Evolutionary conservation across 2,113 vertebrate genomes (phyloP).

Genomic region (Bungarus multicinctus): DNA sequence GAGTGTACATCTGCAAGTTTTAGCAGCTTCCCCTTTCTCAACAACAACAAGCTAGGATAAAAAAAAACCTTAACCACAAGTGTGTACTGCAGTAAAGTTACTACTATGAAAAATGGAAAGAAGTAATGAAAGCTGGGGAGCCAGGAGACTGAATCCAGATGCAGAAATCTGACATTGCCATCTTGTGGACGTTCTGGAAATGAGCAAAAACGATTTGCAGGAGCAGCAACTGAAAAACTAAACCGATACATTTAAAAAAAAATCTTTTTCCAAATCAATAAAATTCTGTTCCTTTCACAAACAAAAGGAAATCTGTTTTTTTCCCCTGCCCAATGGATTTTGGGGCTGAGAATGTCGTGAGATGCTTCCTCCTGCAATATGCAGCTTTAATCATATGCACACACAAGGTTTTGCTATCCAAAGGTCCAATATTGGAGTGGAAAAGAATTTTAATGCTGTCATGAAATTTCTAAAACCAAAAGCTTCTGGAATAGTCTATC

Average conservation of each 20-base stretch:
- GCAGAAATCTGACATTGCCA: slow-evolving; percentile 66
- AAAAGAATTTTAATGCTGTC: background rate
- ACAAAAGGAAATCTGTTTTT: background rate
- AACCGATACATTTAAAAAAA: background rate
- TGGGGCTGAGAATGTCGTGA: background rate
- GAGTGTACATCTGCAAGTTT: background rate
- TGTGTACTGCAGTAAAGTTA: background rate
- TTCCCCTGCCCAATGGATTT: background rate
- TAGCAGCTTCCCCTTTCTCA: background rate
- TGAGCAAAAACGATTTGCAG: background rate
- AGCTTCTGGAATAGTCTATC: background rate
- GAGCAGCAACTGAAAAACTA: background rate
- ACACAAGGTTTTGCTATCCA: background rate
- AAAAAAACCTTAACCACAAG: background rate
- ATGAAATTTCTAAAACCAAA: background rate
- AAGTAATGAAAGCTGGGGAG: slow-evolving; percentile 22
- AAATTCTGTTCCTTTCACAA: background rate
- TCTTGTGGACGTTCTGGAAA: slow-evolving; percentile 57
- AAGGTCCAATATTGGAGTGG: background rate
- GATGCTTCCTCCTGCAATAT: background rate
- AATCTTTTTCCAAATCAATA: background rate
- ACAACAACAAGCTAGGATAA: background rate
- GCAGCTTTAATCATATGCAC: background rate
- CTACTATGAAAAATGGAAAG: background rate
- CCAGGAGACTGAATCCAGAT: slow-evolving; percentile 10